Evolutionary conservation across 1,140 invertebrate genomes (phyloP).

Genomic region (honey bee (Apis mellifera)): Amel_HAv3.1 CM009932.2:9540501-9541000

Average conservation of each 20-base stretch:
- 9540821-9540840: not conserved
- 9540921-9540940: slow-evolving; percentile 15
- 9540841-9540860: not conserved
- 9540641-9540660: slow-evolving; percentile 15
- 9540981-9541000: slow-evolving; percentile 20
- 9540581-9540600: slow-evolving; percentile 24
- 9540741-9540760: slow-evolving; percentile 24
- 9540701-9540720: slow-evolving; percentile 58
- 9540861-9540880: not conserved
- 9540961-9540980: slow-evolving; percentile 25
- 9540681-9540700: slow-evolving; percentile 56
- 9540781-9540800: slow-evolving; percentile 17
- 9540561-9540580: slow-evolving; percentile 15
- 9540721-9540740: slow-evolving; percentile 31
- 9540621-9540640: slow-evolving; percentile 12
- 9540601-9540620: slow-evolving; percentile 28
- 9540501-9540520: not conserved
- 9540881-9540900: not conserved
- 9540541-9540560: slow-evolving; percentile 21
- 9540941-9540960: slow-evolving; percentile 40
- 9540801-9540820: not conserved
- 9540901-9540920: slow-evolving; percentile 37
- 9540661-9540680: slow-evolving; percentile 45
- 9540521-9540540: not conserved
- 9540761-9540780: slow-evolving; percentile 62